A percentile compares a stretch with the other conserved stretches of the same genome.
phyloP scores from a whole-genome alignment of 2,113 vertebrate species.

The Pseudorhombus dupliciocellatus region DNA sequence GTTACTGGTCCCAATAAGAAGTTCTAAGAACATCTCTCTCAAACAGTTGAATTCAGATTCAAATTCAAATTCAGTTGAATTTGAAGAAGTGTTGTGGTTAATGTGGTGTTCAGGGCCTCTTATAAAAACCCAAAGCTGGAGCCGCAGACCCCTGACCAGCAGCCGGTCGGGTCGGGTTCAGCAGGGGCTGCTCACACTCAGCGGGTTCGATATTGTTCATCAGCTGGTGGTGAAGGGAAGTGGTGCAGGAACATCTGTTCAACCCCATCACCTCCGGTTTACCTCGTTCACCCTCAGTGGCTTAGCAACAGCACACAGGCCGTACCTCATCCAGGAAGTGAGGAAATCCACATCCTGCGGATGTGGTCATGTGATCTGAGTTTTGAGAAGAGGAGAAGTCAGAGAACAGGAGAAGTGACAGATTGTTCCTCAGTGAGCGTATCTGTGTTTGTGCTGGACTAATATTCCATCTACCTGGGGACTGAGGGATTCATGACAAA shows the following conservation, averaged over 20 bases:
- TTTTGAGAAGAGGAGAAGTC: not conserved
- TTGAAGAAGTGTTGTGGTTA: not conserved
- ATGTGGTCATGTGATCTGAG: no score
- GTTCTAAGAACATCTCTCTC: not conserved
- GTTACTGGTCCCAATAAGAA: not conserved
- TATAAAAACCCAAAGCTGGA: not conserved
- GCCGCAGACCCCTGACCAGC: not conserved
- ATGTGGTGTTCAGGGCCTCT: not conserved
- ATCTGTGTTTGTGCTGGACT: constrained; percentile 35
- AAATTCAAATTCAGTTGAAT: no score
- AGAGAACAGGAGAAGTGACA: constrained; percentile 28
- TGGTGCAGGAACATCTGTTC: not conserved
- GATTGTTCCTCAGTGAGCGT: constrained; percentile 40
- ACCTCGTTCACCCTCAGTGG: not conserved
- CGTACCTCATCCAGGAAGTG: constrained; percentile 42
- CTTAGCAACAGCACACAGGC: constrained; percentile 20
- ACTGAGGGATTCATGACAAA: constrained; percentile 42
- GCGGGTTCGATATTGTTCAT: no score
- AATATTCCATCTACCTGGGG: constrained; percentile 38
- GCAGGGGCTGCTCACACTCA: no score
- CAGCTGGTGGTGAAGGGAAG: not conserved
- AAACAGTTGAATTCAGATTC: no score
- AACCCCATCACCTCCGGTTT: not conserved
- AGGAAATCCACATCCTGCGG: constrained; percentile 29
- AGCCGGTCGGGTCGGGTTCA: not conserved